Base-by-base conservation (phyloP, 2,888 invertebrate species). In the Thalpophila matura region DNA sequence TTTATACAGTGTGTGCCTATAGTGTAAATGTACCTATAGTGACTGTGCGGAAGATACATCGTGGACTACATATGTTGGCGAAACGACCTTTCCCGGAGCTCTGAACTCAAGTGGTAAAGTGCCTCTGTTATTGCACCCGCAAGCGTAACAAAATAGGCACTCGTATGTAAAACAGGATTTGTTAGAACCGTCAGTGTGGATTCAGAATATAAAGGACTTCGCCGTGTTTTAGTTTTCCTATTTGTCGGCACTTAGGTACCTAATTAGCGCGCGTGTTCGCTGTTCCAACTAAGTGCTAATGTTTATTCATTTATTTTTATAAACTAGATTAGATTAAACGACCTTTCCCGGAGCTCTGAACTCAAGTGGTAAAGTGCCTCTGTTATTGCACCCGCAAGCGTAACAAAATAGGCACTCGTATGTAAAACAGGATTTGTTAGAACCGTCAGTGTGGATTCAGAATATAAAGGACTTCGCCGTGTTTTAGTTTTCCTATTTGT, bases 21-120 rank as follows among this genome's bases (percentile, higher is more conserved):
- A n/a, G n/a, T n/a, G n/a, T n/a, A n/a, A n/a, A n/a, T n/a, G n/a
- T n/a, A n/a, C n/a, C n/a, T 37, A 31, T n/a, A 51, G 53, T 57
- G 49, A 59, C 42, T 37, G 38, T 53, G 27, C 29, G 10, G 33
- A 57, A 74, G 54, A 68, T 57, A 65, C 31, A 55, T 74, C 38
- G 33, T 31, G 31, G 57, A 43, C 61, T 66, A 70, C 71, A 60
- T 55, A 65, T 58, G 75, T 70, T 50, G 38, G 45, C 31, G 37
- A 56, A 62, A 63, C 38, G 54, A 71, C 57, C 57, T 59, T 56
- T 56, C 37, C 6, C 47, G 33, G 29, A 55, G 54, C 40, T 55
- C 58, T 43, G 58, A 74, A 74, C 50, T 65, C 37, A 9, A 61
- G 59, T 75, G 71, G 75, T 57, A 62, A 66, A 78, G 66, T 78